Percentiles rank a stretch among this genome's conserved stretches.
Conservation (phyloP, 2,797 vertebrate genomes). For the Sorex maritimensis region DNA sequence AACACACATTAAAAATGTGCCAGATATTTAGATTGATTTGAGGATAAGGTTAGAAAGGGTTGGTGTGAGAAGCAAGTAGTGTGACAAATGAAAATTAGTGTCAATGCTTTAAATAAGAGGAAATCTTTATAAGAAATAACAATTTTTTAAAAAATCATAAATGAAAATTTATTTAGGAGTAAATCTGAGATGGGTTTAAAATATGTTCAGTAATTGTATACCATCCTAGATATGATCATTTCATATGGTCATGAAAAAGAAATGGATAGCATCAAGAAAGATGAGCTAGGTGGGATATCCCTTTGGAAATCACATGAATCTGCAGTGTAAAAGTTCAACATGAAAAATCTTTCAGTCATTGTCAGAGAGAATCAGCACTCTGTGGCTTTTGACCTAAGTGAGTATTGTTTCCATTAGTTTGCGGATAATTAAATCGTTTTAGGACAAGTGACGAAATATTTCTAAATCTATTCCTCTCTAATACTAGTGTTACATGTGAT, state of each 20-base stretch:
- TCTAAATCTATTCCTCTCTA: neutral
- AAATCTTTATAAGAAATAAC: neutral
- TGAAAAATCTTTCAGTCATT: neutral
- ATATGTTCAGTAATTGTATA: no score
- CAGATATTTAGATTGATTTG: neutral
- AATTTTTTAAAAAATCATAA: neutral
- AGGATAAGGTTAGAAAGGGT: neutral
- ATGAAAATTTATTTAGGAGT: neutral
- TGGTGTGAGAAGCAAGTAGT: neutral
- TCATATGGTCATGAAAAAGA: neutral
- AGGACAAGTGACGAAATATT: neutral
- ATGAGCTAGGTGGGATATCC: neutral
- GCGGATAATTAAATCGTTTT: neutral
- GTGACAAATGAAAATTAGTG: neutral
- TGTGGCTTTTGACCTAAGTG: neutral
- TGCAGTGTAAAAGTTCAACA: neutral
- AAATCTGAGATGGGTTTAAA: neutral
- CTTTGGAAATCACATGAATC: neutral
- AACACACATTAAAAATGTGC: no score
- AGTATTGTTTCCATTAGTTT: neutral
- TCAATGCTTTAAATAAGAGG: neutral
- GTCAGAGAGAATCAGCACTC: neutral
- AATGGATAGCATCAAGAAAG: neutral
- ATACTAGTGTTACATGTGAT: neutral
- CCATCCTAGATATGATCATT: fast-evolving